Conservation (phyloP, 2,888 invertebrate genomes). For the Atrina japonica region DNA sequence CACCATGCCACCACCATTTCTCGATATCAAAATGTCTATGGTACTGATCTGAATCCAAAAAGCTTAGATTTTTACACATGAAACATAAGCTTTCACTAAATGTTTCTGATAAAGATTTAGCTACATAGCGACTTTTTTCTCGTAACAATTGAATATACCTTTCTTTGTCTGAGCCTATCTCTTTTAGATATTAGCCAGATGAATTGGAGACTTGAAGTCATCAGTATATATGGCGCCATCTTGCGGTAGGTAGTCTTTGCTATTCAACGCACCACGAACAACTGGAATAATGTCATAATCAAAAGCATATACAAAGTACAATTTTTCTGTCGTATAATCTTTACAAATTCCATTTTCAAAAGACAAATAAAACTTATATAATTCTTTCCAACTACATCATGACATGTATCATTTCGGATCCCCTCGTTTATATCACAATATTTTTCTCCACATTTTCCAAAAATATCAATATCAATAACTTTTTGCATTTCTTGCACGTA, state of each 20-base stretch:
- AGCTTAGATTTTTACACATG: too few relatives aligned
- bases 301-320: not conserved
- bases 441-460: slow-evolving; percentile 53
- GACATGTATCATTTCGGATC: slow-evolving; percentile 9
- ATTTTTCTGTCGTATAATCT: slow-evolving; percentile 30
- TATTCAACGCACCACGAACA: slow-evolving; percentile 17
- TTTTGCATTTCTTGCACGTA: slow-evolving; percentile 54
- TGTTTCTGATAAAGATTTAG: too few relatives aligned
- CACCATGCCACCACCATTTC: too few relatives aligned
- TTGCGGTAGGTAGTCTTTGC: not conserved
- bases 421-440: not conserved
- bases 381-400: not conserved
- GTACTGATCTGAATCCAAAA: too few relatives aligned
- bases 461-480: slow-evolving; percentile 54
- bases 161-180: slow-evolving; percentile 5
- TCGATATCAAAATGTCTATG: too few relatives aligned
- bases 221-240: not conserved
- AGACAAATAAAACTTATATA: slow-evolving; percentile 37
- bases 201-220: slow-evolving; percentile 22
- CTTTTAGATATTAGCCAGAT: slow-evolving; percentile 12
- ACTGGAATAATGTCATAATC: slow-evolving; percentile 18
- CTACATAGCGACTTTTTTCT: too few relatives aligned
- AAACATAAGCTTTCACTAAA: too few relatives aligned
- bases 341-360: slow-evolving; percentile 28
- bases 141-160: slow-evolving; percentile 16